Percentiles rank a stretch among this genome's conserved stretches.
Evolutionary conservation across 2,888 invertebrate species (phyloP).

Genomic region (Epirrhoe alternata): DNA sequence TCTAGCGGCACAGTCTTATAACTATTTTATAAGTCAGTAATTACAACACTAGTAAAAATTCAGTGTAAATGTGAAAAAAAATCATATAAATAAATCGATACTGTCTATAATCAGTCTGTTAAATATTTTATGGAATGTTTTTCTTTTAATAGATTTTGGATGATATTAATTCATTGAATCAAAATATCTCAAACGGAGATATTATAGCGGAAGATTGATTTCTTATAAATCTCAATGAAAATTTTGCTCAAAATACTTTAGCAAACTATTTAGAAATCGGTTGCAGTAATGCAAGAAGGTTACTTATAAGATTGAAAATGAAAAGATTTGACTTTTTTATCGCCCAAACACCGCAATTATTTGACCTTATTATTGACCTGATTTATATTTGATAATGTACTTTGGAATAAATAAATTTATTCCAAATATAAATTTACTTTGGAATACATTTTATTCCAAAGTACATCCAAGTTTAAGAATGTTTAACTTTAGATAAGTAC

Average conservation of each 20-base stretch:
- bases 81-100: constrained; percentile 56
- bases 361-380: too few species aligned
- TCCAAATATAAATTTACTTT: too few species aligned
- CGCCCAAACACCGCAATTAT: background rate
- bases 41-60: constrained; percentile 33
- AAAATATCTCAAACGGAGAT: constrained; percentile 3
- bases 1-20: constrained; percentile 41
- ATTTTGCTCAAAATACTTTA: constrained; percentile 10
- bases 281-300: constrained; percentile 12
- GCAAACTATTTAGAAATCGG: constrained; percentile 7
- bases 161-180: constrained; percentile 30
- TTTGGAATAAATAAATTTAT: too few species aligned
- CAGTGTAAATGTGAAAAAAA: constrained; percentile 53
- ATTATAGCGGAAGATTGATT: background rate
- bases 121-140: constrained; percentile 68
- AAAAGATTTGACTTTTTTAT: background rate
- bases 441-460: too few species aligned
- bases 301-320: background rate
- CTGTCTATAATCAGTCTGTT: constrained; percentile 64
- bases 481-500: too few species aligned
- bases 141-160: constrained; percentile 38
- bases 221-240: background rate
- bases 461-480: too few species aligned
- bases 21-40: constrained; percentile 39
- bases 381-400: too few species aligned